phyloP scores from a whole-genome alignment of 64 coral and sea anemone species.

The Montipora cactus region DNA sequence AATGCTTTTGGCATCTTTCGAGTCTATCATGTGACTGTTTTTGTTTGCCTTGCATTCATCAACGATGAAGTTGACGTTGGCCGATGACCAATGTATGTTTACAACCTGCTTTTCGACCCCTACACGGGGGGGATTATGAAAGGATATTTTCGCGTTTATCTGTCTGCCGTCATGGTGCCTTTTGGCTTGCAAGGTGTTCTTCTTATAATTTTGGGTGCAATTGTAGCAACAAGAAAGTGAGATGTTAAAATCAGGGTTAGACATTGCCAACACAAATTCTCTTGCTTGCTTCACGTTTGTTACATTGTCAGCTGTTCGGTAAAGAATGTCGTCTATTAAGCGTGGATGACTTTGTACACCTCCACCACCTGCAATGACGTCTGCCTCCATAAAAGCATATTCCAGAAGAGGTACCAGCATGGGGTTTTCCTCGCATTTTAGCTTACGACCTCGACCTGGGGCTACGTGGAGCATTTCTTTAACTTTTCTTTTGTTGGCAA shows the following conservation, averaged over 20 bases:
- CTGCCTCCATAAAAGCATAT: conserved; percentile 17
- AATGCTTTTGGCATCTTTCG: conserved; percentile 71
- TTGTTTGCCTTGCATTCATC: conserved; percentile 39
- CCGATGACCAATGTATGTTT: conserved; percentile 58
- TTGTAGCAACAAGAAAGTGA: conserved; percentile 57
- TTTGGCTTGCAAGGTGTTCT: conserved; percentile 64
- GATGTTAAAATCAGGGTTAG: conserved; percentile 45
- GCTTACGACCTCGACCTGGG: not conserved
- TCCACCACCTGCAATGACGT: conserved; percentile 20
- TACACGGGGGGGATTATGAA: conserved; percentile 22
- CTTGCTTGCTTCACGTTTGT: conserved; percentile 38
- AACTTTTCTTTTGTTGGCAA: conserved; percentile 1
- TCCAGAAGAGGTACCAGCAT: not conserved
- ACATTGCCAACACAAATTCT: conserved; percentile 55
- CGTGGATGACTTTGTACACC: conserved; percentile 34
- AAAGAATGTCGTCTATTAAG: conserved; percentile 3
- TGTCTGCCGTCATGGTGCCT: conserved; percentile 48
- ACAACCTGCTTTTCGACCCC: conserved; percentile 43
- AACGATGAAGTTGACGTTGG: conserved; percentile 35
- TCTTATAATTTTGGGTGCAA: conserved; percentile 66
- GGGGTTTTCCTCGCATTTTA: conserved; percentile 20
- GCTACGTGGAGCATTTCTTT: conserved; percentile 17
- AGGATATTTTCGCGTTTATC: conserved; percentile 43
- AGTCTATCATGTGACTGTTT: conserved; percentile 51
- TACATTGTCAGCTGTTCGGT: conserved; percentile 25